phyloP scores from a whole-genome alignment of 2,797 vertebrate species.

The Atherinosoma microstoma region DNA sequence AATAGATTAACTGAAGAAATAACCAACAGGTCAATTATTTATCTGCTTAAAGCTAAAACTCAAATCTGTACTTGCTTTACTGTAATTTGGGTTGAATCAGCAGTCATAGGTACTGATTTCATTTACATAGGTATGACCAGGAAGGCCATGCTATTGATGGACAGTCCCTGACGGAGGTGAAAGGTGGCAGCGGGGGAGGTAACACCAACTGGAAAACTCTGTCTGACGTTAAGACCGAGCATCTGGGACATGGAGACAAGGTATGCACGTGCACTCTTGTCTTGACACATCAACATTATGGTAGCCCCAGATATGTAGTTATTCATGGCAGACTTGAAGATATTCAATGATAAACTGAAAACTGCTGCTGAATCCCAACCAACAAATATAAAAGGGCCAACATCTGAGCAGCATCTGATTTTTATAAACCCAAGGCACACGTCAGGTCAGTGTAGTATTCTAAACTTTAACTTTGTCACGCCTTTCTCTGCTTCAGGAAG shows the following conservation, averaged over 20 bases:
- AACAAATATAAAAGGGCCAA: conserved; percentile 36
- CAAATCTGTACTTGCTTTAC: not conserved
- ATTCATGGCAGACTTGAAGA: conserved; percentile 49
- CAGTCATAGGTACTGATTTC: conserved; percentile 4
- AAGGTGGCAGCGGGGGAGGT: conserved; percentile 69
- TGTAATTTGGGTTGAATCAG: not conserved
- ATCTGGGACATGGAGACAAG: conserved; percentile 97
- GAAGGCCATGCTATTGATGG: conserved; percentile 92
- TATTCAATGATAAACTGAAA: conserved; percentile 53
- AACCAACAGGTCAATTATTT: not conserved
- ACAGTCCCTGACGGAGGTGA: conserved; percentile 90
- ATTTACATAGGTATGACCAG: conserved; percentile 90
- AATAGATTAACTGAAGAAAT: not conserved
- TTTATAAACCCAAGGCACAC: conserved; percentile 6
- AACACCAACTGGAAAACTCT: conserved; percentile 93
- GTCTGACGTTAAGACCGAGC: conserved; percentile 90
- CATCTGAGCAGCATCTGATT: conserved; percentile 27
- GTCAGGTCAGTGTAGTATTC: conserved; percentile 1
- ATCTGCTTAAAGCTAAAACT: not conserved
- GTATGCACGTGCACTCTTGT: conserved; percentile 72
- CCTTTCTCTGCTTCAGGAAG: not conserved
- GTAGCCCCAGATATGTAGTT: conserved; percentile 40
- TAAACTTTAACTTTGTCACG: conserved; percentile 42
- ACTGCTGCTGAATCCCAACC: conserved; percentile 41
- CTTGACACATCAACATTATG: conserved; percentile 23